These are phyloP conservation scores for Atlantisia rogersi DNA, from an alignment of 2,113 vertebrate genomes.

Conservation along the genomic window DNA sequence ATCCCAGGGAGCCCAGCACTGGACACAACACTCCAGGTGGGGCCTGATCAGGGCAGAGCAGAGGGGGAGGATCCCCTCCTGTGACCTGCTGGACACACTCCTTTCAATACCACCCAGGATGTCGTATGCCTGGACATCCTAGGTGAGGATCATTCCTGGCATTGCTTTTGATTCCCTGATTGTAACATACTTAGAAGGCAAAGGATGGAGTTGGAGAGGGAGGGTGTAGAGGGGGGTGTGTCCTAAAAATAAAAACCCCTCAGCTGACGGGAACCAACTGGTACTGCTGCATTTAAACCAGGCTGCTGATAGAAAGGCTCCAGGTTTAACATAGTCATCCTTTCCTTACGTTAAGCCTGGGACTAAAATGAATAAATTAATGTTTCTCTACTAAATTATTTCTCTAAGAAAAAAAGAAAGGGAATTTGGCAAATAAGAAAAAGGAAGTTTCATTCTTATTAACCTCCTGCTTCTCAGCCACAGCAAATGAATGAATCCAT, in stretches of 20 bases:
- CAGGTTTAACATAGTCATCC: background rate
- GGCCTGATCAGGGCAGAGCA: no score
- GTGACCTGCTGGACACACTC: no score
- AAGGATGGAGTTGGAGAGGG: background rate
- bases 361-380: slow-evolving; percentile 5
- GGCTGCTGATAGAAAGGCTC: background rate
- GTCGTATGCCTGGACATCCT: background rate
- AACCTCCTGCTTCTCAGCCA: slow-evolving; percentile 50
- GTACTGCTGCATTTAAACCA: background rate
- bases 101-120: no score
- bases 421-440: slow-evolving; percentile 26
- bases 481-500: slow-evolving; percentile 56
- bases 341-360: background rate
- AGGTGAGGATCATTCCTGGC: background rate
- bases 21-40: no score
- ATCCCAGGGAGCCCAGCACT: no score
- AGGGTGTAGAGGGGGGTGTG: no score
- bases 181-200: fast-evolving
- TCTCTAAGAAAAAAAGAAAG: background rate
- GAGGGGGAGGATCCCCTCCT: no score
- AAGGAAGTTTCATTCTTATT: slow-evolving; percentile 36
- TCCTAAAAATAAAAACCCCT: background rate
- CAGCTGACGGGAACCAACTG: background rate
- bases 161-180: background rate
- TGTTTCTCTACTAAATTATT: background rate